Evolutionary conservation across 1,140 invertebrate genomes (phyloP).

Genomic region (Orchestia grillus): DNA sequence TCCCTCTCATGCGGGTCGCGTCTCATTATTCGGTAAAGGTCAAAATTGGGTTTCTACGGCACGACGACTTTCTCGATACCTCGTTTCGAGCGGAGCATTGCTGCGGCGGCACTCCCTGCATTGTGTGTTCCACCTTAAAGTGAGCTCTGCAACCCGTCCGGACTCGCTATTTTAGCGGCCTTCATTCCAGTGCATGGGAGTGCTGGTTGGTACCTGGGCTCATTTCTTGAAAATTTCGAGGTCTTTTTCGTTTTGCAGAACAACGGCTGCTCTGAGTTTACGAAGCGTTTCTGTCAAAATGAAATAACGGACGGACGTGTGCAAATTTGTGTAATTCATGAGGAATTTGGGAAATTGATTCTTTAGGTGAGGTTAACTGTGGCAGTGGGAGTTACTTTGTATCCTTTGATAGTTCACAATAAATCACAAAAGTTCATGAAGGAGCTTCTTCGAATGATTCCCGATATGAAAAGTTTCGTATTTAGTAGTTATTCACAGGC

Average conservation of each 20-base stretch:
- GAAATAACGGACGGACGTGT: too few relatives aligned
- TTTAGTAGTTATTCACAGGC: not conserved
- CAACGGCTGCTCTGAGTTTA: not conserved
- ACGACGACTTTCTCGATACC: not conserved
- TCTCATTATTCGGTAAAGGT: not conserved
- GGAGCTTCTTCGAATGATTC: not conserved
- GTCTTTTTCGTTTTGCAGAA: not conserved
- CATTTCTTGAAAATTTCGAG: not conserved
- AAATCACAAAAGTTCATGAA: not conserved
- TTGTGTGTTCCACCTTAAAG: slow-evolving; percentile 7
- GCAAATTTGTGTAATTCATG: not conserved
- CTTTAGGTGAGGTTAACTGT: too few relatives aligned
- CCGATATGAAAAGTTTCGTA: not conserved
- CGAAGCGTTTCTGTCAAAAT: not conserved
- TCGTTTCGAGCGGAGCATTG: not conserved
- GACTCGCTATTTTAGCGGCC: not conserved
- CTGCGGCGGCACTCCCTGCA: not conserved
- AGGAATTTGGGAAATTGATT: too few relatives aligned
- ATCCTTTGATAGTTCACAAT: not conserved
- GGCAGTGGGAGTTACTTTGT: not conserved
- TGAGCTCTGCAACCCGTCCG: not conserved
- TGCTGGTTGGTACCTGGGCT: not conserved
- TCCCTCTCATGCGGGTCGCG: not conserved
- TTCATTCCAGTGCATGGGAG: not conserved
- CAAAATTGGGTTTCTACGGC: not conserved